Conservation (phyloP, 2,888 invertebrate species). For the Blomia tropicalis region DNA sequence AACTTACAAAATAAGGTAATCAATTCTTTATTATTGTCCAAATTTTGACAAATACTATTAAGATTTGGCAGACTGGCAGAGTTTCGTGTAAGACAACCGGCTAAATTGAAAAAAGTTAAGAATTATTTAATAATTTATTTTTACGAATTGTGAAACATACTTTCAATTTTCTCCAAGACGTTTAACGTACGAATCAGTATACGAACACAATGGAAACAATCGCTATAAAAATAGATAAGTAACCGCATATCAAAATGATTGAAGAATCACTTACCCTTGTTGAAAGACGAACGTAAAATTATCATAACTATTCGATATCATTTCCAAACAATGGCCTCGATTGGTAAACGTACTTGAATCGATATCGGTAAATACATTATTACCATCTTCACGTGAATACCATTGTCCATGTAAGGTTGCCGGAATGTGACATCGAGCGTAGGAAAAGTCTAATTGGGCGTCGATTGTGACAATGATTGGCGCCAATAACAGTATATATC, state of each 20-base stretch:
- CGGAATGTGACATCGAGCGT: conserved; percentile 45
- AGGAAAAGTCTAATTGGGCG: background rate
- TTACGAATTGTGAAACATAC: conserved; percentile 40
- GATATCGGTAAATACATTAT: conserved; percentile 63
- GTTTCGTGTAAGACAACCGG: conserved; percentile 55
- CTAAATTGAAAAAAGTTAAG: conserved; percentile 37
- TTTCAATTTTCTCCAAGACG: conserved; percentile 71
- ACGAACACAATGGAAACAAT: conserved; percentile 68
- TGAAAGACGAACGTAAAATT: conserved; percentile 69
- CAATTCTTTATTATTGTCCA: conserved; percentile 60
- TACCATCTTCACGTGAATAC: conserved; percentile 78
- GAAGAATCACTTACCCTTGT: conserved; percentile 37
- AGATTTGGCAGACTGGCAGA: conserved; percentile 49
- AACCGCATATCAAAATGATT: background rate
- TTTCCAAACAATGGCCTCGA: conserved; percentile 41
- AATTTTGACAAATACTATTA: conserved; percentile 54
- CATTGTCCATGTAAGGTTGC: conserved; percentile 63
- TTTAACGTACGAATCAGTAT: conserved; percentile 69
- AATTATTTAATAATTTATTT: background rate
- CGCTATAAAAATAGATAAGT: conserved; percentile 24
- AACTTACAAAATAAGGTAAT: conserved; percentile 54
- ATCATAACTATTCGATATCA: conserved; percentile 51
- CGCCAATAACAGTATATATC: no score
- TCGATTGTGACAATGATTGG: background rate
- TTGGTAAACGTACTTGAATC: conserved; percentile 61